Conservation (phyloP, 2,888 invertebrate genomes). For the Amphipyra berbera region DNA sequence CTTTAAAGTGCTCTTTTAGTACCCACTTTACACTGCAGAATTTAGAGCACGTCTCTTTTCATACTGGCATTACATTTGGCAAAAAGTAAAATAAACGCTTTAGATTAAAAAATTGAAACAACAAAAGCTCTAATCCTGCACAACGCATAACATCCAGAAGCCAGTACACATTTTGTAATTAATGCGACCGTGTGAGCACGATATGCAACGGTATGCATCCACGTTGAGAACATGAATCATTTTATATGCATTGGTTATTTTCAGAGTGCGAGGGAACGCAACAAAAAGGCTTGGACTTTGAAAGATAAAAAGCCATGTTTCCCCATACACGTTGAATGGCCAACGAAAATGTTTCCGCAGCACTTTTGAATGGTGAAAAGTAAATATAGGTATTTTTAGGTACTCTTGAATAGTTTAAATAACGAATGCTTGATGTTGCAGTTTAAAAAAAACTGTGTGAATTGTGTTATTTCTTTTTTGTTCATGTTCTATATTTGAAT, state of each 20-base stretch:
- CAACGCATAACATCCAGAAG: slow-evolving; percentile 48
- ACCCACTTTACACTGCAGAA: neutral
- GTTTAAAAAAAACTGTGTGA: slow-evolving; percentile 26
- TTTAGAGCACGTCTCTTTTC: too few species aligned
- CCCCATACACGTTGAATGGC: slow-evolving; percentile 55
- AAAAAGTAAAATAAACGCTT: neutral
- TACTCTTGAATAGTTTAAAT: slow-evolving; percentile 54
- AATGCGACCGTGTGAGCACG: slow-evolving; percentile 71
- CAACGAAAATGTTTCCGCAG: slow-evolving; percentile 58
- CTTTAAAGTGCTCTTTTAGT: too few species aligned
- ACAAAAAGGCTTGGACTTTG: slow-evolving; percentile 62
- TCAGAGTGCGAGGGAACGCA: slow-evolving; percentile 61
- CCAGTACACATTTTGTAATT: slow-evolving; percentile 72
- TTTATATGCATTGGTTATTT: slow-evolving; percentile 83
- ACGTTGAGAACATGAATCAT: slow-evolving; percentile 79
- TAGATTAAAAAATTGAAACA: slow-evolving; percentile 35
- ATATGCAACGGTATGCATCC: slow-evolving; percentile 63
- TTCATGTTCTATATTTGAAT: slow-evolving; percentile 11
- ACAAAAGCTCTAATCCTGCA: slow-evolving; percentile 45
- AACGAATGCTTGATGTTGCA: slow-evolving; percentile 40
- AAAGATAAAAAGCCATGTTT: slow-evolving; percentile 67
- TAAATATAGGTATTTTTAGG: slow-evolving; percentile 54
- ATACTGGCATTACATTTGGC: too few species aligned
- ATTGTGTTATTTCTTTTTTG: slow-evolving; percentile 31
- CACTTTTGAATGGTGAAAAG: slow-evolving; percentile 54